These are phyloP conservation scores for Drosophila hydei DNA, from an alignment of 1,140 invertebrate species.

Conservation along the genomic window DNA sequence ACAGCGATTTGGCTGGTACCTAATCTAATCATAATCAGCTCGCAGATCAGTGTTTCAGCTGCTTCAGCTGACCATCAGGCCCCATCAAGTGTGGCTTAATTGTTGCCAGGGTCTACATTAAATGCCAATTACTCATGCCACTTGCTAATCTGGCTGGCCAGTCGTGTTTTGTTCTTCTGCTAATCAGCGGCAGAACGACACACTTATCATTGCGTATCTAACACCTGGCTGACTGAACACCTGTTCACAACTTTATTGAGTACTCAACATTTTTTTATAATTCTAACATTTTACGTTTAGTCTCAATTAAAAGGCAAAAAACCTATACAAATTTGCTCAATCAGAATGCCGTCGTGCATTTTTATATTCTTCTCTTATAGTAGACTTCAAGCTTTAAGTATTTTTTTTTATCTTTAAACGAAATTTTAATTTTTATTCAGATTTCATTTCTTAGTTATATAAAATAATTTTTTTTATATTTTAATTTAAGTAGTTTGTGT, in stretches of 20 bases:
- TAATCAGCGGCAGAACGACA: constrained; percentile 33
- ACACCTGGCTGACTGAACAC: constrained; percentile 70
- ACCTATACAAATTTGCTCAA: not conserved
- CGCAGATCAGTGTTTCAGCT: not conserved
- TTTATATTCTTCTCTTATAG: not conserved
- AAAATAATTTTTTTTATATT: no score
- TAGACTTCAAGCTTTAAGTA: not conserved
- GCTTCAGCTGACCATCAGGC: no score
- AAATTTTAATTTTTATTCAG: no score
- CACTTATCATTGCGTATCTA: constrained; percentile 51
- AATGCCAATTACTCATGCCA: constrained; percentile 40
- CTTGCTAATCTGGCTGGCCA: constrained; percentile 16
- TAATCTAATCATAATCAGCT: constrained; percentile 2
- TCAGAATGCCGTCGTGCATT: no score
- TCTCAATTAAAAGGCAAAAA: not conserved
- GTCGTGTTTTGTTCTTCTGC: not conserved
- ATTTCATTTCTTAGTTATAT: no score
- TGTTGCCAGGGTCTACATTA: constrained; percentile 48
- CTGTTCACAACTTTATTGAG: constrained; percentile 59
- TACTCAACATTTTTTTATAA: constrained; percentile 63
- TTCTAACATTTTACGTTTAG: constrained; percentile 4
- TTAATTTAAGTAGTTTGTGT: no score
- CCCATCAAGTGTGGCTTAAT: constrained; percentile 21
- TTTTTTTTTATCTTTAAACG: no score
- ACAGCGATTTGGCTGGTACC: constrained; percentile 28